phyloP scores from a whole-genome alignment of 2,888 invertebrate species.

The Cerastis leucographa region DNA sequence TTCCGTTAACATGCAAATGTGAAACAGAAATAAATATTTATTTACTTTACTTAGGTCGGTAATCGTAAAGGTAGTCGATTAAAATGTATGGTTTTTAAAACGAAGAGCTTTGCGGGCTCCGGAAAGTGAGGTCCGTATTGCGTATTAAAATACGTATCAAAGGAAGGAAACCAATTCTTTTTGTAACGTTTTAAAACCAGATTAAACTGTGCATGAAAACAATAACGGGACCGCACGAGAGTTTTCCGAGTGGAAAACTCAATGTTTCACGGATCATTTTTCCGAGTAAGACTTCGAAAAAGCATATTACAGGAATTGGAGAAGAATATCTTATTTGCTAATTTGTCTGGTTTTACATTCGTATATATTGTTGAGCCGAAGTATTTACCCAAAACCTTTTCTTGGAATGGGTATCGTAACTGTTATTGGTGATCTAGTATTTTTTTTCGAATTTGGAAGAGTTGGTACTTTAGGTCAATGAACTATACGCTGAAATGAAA shows the following conservation, averaged over 20 bases:
- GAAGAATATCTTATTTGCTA: constrained; percentile 33
- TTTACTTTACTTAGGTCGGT: constrained; percentile 63
- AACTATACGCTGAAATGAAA: not conserved
- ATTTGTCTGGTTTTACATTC: constrained; percentile 23
- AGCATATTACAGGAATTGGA: constrained; percentile 39
- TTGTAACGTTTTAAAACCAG: constrained; percentile 64
- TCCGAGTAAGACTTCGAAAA: constrained; percentile 42
- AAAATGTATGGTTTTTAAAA: constrained; percentile 65
- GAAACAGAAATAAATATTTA: constrained; percentile 69
- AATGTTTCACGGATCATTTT: constrained; percentile 62
- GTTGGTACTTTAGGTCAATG: not conserved
- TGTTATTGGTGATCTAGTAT: constrained; percentile 12
- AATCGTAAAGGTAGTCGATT: constrained; percentile 64
- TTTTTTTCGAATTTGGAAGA: not conserved
- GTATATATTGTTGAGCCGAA: constrained; percentile 12
- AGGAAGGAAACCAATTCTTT: constrained; percentile 56
- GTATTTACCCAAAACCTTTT: constrained; percentile 31
- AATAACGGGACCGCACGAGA: constrained; percentile 55
- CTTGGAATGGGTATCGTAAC: not conserved
- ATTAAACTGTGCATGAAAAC: constrained; percentile 68
- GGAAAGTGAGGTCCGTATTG: constrained; percentile 51
- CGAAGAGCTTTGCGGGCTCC: constrained; percentile 41
- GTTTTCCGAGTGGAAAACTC: constrained; percentile 50
- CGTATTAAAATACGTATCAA: constrained; percentile 61
- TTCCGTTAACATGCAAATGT: constrained; percentile 62